phyloP scores from a whole-genome alignment of 2,113 vertebrate genomes.

The Malurus cyaneus region DNA sequence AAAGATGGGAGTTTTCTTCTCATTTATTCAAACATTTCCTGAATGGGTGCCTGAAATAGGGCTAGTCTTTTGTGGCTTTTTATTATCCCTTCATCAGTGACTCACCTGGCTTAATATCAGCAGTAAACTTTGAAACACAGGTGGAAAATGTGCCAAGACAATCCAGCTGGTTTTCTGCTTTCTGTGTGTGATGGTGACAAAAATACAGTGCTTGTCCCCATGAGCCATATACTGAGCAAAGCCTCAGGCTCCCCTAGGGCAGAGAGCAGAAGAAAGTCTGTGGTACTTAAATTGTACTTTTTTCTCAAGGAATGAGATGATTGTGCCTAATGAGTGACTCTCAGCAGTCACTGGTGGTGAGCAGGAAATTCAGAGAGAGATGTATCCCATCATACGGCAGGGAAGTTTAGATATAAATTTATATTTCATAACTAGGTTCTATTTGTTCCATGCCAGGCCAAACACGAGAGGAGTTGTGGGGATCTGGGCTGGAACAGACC shows the following conservation, averaged over 20 bases:
- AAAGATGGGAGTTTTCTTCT: constrained; percentile 32
- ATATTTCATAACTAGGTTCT: neutral
- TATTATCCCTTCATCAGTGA: neutral
- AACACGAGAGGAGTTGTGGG: neutral
- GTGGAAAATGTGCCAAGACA: constrained; percentile 16
- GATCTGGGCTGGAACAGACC: neutral
- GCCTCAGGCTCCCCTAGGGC: neutral
- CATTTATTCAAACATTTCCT: constrained; percentile 32
- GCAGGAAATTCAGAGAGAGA: neutral
- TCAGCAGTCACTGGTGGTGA: neutral
- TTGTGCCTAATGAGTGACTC: neutral
- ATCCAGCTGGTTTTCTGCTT: constrained; percentile 9
- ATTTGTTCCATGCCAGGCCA: neutral
- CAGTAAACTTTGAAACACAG: constrained; percentile 9
- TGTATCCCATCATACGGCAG: neutral
- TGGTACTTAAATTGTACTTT: neutral
- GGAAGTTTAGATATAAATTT: neutral
- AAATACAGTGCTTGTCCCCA: neutral
- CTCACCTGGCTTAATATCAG: constrained; percentile 37
- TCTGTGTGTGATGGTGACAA: neutral
- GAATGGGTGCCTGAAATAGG: constrained; percentile 5
- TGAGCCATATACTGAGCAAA: neutral
- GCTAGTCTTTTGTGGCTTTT: neutral
- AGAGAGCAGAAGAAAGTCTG: neutral
- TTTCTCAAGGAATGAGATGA: neutral